Conservation (phyloP, 1,140 invertebrate genomes). For the Acyrthosiphon pisum region DNA sequence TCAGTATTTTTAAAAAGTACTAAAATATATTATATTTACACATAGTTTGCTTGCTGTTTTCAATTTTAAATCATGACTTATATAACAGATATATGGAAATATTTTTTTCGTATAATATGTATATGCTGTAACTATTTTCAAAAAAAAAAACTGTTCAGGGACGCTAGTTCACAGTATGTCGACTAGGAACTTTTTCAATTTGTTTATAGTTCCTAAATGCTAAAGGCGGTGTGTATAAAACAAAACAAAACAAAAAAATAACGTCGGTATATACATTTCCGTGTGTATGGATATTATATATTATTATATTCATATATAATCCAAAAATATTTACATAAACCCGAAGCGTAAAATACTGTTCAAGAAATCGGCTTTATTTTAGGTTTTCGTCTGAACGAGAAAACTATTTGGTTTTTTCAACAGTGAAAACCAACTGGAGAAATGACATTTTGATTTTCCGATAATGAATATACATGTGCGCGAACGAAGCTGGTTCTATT, state of each 20-base stretch:
- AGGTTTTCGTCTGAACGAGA: not conserved
- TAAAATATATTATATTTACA: not conserved
- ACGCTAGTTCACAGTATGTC: not conserved
- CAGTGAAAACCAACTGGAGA: not conserved
- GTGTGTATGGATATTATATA: not conserved
- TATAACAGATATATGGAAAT: not conserved
- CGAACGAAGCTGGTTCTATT: not conserved
- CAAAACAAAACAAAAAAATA: not conserved
- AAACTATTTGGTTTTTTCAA: not conserved
- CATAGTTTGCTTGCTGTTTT: not conserved
- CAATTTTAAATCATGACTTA: constrained; percentile 2
- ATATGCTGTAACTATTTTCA: not conserved
- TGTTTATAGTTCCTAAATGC: constrained; percentile 21
- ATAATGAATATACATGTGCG: not conserved
- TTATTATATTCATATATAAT: not conserved
- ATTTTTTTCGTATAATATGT: not conserved
- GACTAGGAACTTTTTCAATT: constrained; percentile 40
- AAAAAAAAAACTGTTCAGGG: not conserved
- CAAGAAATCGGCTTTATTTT: constrained; percentile 25
- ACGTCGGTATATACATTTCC: not conserved
- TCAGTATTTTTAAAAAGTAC: not conserved
- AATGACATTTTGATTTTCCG: constrained; percentile 1
- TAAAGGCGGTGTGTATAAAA: not conserved
- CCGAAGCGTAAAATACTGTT: constrained; percentile 2
- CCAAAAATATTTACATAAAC: constrained; percentile 43